phyloP scores from a whole-genome alignment of 2,888 invertebrate genomes.

The Apodemia duryi region DNA sequence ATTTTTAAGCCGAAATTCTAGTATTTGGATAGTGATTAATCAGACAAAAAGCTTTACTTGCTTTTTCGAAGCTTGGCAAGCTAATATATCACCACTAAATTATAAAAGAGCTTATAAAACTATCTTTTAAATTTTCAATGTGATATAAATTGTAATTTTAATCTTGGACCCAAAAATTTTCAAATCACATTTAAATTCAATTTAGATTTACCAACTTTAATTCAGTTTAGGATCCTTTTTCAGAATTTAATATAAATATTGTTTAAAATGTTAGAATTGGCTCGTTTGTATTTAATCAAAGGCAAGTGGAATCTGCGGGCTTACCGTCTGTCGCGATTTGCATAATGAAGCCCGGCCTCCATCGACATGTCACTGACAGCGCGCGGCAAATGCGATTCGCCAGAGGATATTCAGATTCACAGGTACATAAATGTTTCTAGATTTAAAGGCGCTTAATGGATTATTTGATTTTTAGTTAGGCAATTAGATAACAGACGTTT shows the following conservation, averaged over 20 bases:
- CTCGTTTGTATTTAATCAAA: constrained; percentile 12
- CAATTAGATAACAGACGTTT: not conserved
- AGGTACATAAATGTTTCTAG: constrained; percentile 2
- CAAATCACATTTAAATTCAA: not conserved
- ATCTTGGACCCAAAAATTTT: not conserved
- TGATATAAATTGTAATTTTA: not conserved
- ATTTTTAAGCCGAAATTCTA: no score
- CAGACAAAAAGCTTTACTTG: no score
- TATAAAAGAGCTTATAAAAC: no score
- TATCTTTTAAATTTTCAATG: not conserved
- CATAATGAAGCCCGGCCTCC: constrained; percentile 20
- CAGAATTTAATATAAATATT: constrained; percentile 1
- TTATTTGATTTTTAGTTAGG: not conserved
- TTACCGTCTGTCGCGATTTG: constrained; percentile 17
- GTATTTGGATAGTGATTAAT: no score
- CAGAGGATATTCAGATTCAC: constrained; percentile 13
- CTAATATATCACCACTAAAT: no score
- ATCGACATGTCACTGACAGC: constrained; percentile 18
- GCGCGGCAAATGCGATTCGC: constrained; percentile 6
- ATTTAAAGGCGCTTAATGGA: not conserved
- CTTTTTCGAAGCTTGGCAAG: no score
- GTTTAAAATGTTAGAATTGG: constrained; percentile 4
- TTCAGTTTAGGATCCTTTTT: constrained; percentile 1
- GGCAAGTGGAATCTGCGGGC: not conserved
- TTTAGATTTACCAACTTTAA: constrained; percentile 6